Evolutionary conservation across 2,113 vertebrate species (phyloP).

Genomic region (Myrmophylax atrothorax): DNA sequence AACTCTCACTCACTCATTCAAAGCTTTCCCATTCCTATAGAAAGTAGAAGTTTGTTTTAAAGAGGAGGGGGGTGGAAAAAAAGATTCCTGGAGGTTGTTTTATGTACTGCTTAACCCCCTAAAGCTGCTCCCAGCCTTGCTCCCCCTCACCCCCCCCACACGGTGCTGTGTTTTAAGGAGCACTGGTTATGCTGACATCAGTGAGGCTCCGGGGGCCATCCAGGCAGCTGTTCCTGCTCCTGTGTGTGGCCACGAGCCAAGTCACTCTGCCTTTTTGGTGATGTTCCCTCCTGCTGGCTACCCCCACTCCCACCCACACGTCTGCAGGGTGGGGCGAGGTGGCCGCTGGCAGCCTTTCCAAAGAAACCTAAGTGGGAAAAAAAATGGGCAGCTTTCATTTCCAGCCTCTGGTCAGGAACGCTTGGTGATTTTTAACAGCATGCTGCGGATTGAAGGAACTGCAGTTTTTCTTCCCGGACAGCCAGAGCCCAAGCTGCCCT

Average conservation of each 20-base stretch:
- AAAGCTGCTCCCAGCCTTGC: neutral
- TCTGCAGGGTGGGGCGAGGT: slow-evolving; percentile 50
- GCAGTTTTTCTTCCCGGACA: neutral
- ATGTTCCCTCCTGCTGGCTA: slow-evolving; percentile 47
- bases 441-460: neutral
- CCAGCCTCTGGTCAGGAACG: neutral
- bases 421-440: neutral
- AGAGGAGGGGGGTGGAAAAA: accelerated
- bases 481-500: neutral
- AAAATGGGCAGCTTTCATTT: neutral
- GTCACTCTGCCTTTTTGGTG: slow-evolving; percentile 42
- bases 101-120: neutral
- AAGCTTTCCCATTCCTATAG: neutral
- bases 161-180: neutral
- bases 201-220: slow-evolving; percentile 58
- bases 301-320: slow-evolving; percentile 29
- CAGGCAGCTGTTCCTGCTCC: slow-evolving; percentile 64
- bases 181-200: slow-evolving; percentile 37
- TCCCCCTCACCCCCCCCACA: neutral
- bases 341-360: slow-evolving; percentile 20
- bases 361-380: neutral
- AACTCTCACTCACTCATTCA: neutral
- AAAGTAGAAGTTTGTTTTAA: neutral
- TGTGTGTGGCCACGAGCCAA: slow-evolving; percentile 53
- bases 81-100: neutral